A percentile compares a stretch with the other conserved stretches of the same genome.
These are phyloP conservation scores for Gonioctena quinquepunctata DNA, from an alignment of 1,140 invertebrate genomes.

Conservation along the genomic window DNA sequence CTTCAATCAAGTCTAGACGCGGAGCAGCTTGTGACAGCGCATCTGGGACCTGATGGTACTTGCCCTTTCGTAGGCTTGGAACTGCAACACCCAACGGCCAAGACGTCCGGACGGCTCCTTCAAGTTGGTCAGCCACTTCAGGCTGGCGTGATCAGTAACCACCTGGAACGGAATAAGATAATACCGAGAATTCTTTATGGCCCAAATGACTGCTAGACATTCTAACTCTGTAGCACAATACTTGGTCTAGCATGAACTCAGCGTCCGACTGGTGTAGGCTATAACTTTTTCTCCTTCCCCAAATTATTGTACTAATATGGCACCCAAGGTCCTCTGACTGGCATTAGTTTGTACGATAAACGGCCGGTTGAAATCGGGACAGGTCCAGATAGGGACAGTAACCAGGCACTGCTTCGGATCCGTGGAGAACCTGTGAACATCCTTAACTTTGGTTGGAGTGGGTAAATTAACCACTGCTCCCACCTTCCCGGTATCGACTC, in stretches of 20 bases:
- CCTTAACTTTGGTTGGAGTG: constrained; percentile 33
- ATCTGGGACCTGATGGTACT: neutral
- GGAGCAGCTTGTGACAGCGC: neutral
- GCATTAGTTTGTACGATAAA: constrained; percentile 38
- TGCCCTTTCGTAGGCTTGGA: neutral
- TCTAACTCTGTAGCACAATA: constrained; percentile 58
- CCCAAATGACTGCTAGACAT: constrained; percentile 56
- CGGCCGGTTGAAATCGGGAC: neutral
- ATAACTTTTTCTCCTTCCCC: constrained; percentile 27
- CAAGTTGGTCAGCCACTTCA: constrained; percentile 56
- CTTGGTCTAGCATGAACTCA: constrained; percentile 52
- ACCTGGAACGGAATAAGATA: constrained; percentile 57
- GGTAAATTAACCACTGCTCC: constrained; percentile 48
- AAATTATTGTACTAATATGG: constrained; percentile 14
- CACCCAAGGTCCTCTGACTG: constrained; percentile 38
- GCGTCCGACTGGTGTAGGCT: constrained; percentile 47
- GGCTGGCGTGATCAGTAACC: constrained; percentile 57
- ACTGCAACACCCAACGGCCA: constrained; percentile 52
- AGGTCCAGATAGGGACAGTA: constrained; percentile 21
- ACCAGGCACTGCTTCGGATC: neutral
- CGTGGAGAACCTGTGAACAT: constrained; percentile 7
- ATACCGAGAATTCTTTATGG: constrained; percentile 52
- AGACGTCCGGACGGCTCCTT: constrained; percentile 54
- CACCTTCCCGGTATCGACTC: constrained; percentile 9
- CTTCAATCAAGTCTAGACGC: neutral